Evolutionary conservation across 2,113 vertebrate species (phyloP).

Genomic region (Chamaetylas fuelleborni): DNA sequence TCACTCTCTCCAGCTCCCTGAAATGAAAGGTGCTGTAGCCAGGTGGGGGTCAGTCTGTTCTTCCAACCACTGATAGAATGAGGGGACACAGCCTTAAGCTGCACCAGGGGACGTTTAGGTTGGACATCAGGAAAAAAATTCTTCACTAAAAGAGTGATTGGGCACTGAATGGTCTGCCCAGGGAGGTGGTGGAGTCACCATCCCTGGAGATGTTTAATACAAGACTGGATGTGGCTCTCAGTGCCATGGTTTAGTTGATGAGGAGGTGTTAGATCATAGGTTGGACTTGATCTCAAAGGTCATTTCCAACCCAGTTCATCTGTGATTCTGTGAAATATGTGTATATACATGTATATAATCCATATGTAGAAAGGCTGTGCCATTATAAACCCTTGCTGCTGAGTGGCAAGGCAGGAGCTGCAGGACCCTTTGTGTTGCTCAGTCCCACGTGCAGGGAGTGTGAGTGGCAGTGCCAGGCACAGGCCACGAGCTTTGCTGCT

Average conservation of each 20-base stretch:
- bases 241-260: not conserved
- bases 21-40: rapidly evolving
- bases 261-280: not conserved
- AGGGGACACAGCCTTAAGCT: not conserved
- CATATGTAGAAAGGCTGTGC: rapidly evolving
- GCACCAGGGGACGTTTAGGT: not conserved
- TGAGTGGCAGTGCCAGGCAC: not conserved
- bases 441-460: not conserved
- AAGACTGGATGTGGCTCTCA: not conserved
- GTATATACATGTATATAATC: rapidly evolving
- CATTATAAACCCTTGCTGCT: not conserved
- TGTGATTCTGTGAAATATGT: not conserved
- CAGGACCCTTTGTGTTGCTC: not conserved
- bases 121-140: too few species aligned
- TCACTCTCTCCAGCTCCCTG: not conserved
- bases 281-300: not conserved
- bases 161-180: not conserved
- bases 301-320: not conserved
- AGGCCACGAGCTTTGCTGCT: rapidly evolving
- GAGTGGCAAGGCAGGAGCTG: not conserved
- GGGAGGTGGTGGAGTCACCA: not conserved
- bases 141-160: not conserved
- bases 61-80: not conserved
- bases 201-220: not conserved
- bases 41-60: not conserved